A percentile compares a stretch with the other conserved stretches of the same genome.
phyloP scores from a whole-genome alignment of 2,797 vertebrate species.

The Neostethus bicornis region DNA sequence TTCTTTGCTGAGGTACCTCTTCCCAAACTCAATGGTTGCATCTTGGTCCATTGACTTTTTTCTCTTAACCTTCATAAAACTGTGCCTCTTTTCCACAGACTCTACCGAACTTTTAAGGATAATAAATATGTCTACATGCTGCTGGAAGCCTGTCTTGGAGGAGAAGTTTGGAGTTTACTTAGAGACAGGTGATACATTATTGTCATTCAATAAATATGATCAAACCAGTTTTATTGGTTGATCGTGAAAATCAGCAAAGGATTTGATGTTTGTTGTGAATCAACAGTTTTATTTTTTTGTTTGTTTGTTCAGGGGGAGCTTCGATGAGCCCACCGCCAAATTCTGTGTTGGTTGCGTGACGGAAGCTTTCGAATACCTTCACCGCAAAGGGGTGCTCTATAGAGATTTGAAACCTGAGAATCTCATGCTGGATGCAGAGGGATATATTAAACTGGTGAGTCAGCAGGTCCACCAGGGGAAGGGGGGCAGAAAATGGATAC shows the following conservation, averaged over 20 bases:
- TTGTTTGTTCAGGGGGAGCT: slow-evolving; percentile 83
- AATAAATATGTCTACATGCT: slow-evolving; percentile 95
- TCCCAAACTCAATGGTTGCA: no score
- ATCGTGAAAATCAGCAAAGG: no score
- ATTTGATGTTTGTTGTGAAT: neutral
- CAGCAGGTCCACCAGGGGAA: fast-evolving
- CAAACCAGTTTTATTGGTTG: no score
- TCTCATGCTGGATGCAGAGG: slow-evolving; percentile 90
- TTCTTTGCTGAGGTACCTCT: no score
- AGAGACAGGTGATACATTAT: slow-evolving; percentile 98
- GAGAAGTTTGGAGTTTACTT: slow-evolving; percentile 93
- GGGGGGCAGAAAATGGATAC: neutral
- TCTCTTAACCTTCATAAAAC: fast-evolving
- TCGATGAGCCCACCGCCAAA: slow-evolving; percentile 87
- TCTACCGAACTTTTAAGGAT: slow-evolving; percentile 93
- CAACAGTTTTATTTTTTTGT: neutral
- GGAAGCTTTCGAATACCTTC: slow-evolving; percentile 93
- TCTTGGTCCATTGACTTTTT: no score
- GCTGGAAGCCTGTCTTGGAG: slow-evolving; percentile 92
- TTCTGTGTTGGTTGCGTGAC: slow-evolving; percentile 95
- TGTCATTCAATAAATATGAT: no score
- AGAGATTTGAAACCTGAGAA: slow-evolving; percentile 96
- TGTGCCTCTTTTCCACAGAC: slow-evolving; percentile 64
- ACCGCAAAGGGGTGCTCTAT: slow-evolving; percentile 89
- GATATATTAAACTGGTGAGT: slow-evolving; percentile 93